Evolutionary conservation across 2,113 vertebrate genomes (phyloP).

Genomic region (Thunnus maccoyii): DNA sequence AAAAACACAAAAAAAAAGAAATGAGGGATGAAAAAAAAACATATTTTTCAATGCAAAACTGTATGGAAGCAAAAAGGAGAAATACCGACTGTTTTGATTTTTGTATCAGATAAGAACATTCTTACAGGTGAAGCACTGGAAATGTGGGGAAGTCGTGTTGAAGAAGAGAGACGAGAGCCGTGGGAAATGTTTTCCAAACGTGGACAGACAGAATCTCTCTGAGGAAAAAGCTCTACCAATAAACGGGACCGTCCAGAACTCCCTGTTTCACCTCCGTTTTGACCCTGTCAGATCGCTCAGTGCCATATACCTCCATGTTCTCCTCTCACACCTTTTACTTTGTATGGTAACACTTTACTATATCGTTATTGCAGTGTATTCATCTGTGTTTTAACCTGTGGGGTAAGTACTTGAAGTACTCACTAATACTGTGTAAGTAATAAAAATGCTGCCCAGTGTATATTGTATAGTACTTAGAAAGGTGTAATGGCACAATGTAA

Average conservation of each 20-base stretch:
- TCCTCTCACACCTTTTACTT: constrained; percentile 45
- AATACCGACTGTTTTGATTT: constrained; percentile 77
- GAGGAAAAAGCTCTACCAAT: constrained; percentile 20
- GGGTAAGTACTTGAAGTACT: constrained; percentile 53
- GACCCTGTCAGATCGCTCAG: constrained; percentile 51
- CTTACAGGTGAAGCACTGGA: constrained; percentile 79
- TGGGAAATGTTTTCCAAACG: constrained; percentile 36
- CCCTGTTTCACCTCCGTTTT: constrained; percentile 61
- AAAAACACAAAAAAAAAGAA: neutral
- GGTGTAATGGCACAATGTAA: constrained; percentile 56
- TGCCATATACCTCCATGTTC: constrained; percentile 62
- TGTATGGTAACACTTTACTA: constrained; percentile 43
- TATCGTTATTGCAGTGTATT: constrained; percentile 49
- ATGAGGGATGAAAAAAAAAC: constrained; percentile 22
- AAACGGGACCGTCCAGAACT: constrained; percentile 64
- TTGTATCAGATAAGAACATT: constrained; percentile 77
- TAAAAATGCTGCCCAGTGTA: constrained; percentile 42
- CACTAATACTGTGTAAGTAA: constrained; percentile 52
- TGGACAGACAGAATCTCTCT: constrained; percentile 54
- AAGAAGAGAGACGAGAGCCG: constrained; percentile 48
- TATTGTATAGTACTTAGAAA: constrained; percentile 25
- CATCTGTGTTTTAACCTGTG: constrained; percentile 45
- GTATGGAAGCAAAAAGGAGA: constrained; percentile 73
- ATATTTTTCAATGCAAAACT: constrained; percentile 85
- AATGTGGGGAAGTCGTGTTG: constrained; percentile 36